phyloP scores from a whole-genome alignment of 1,140 invertebrate species.

The Drosophila repletoides region DNA sequence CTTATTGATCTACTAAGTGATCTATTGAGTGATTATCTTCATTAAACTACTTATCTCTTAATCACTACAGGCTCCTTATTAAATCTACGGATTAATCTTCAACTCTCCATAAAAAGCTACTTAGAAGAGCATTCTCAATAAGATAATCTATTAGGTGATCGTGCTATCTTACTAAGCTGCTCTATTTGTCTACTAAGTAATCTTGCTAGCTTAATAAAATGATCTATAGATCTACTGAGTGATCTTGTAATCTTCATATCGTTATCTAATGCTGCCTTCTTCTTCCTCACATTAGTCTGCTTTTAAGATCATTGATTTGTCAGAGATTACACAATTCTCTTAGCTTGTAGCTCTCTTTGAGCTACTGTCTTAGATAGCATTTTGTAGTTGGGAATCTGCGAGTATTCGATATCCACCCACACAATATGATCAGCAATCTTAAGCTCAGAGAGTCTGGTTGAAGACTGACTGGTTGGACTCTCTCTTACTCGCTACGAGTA shows the following conservation, averaged over 20 bases:
- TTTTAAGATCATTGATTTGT: background rate
- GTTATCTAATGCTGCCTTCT: too few relatives aligned
- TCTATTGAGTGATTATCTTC: background rate
- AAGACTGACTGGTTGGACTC: background rate
- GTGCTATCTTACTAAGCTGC: background rate
- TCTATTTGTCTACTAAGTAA: slow-evolving; percentile 2
- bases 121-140: too few relatives aligned
- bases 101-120: too few relatives aligned
- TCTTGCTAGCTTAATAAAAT: background rate
- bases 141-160: too few relatives aligned
- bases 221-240: background rate
- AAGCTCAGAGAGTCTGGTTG: background rate
- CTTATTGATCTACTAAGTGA: slow-evolving; percentile 1
- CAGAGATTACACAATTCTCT: background rate
- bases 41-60: background rate
- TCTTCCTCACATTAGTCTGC: background rate
- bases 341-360: background rate
- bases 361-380: slow-evolving; percentile 7
- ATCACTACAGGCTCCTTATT: too few relatives aligned
- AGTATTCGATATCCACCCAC: slow-evolving; percentile 10
- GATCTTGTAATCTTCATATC: background rate
- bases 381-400: background rate
- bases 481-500: background rate
- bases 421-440: background rate
- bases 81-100: too few relatives aligned